Evolutionary conservation across 64 coral and sea anemone species (phyloP), one percentile per base, ranked within the genome.

Genomic region (Pocillopora verrucosa): DNA sequence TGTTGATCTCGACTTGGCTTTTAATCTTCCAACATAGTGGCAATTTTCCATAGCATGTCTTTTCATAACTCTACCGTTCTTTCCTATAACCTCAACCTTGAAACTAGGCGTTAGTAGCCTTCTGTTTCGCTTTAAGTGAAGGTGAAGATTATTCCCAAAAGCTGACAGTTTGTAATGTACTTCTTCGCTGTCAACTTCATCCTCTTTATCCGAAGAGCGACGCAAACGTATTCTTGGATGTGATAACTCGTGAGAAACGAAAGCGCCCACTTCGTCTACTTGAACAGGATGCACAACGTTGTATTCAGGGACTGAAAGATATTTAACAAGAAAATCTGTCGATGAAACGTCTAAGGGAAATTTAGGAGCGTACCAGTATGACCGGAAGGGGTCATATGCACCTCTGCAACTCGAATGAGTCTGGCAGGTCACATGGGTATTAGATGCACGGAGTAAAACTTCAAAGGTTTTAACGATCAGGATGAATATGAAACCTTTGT

Each of bases 41-140:
- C 97, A 99, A 73, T 95, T 99, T 89, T 90, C 90, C 79, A 99
- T 76, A 72, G 94, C 87, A 88, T 99, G 90, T 77, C 85, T 90
- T 91, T 95, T 95, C 25, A 99, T 65, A n/a, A 99, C 72, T 15
- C 82, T 90, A 64, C 97, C 97, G 26, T 88, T 60, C n/a, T 89
- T 77, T 64, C 97, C 97, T 59, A 99, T 72, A 60, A 99, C 83
- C 84, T 99, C 94, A 64, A 99, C 94, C 20, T 95, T 91, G 60
- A 99, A 93, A 59, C 91, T 79, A 59, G 94, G 91, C 38, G 90
- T 76, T 36, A 99, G 76, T 51, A 99, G 94, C 91, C 88, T 92
- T 74, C 80, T 80, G 69, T 99, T 99, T 83, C 93, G 76, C 30
- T 93, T 77, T 56, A 99, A 87, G 74, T 91, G 92, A 75, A 99